Percentiles rank a stretch among this genome's conserved stretches.
Conservation (phyloP, 2,113 vertebrate species). For the Chaetura pelagica region DNA sequence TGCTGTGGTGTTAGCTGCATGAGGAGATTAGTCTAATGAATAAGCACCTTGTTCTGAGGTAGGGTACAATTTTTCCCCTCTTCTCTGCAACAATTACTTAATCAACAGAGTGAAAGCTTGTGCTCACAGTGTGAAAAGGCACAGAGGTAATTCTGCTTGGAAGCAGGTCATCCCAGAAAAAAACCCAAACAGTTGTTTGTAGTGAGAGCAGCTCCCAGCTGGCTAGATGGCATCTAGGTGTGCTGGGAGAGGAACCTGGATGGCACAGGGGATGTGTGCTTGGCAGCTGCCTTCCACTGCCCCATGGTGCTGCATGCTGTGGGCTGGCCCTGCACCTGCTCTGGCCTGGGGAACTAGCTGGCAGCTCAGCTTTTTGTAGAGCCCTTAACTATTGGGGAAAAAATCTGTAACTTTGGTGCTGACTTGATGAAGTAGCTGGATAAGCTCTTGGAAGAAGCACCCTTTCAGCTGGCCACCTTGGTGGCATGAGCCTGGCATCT, state of each 20-base stretch:
- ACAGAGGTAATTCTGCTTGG: not conserved
- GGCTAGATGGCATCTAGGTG: too few relatives aligned
- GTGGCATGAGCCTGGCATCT: not conserved
- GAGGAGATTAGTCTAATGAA: not conserved
- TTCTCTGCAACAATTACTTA: not conserved
- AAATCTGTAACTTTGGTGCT: not conserved
- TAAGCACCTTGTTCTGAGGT: not conserved
- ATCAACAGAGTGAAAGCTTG: not conserved
- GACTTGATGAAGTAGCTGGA: not conserved
- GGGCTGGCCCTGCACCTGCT: fast-evolving
- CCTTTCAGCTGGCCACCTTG: not conserved
- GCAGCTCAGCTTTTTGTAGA: not conserved
- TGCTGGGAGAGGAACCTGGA: not conserved
- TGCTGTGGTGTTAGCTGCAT: not conserved
- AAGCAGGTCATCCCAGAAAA: not conserved
- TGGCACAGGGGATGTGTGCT: fast-evolving
- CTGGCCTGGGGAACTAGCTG: not conserved
- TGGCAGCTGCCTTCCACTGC: not conserved
- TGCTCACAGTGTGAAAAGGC: not conserved
- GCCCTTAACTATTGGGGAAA: not conserved
- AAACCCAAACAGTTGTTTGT: not conserved
- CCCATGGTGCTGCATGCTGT: not conserved
- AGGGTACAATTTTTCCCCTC: not conserved
- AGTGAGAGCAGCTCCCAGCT: not conserved
- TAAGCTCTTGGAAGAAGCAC: not conserved